Evolutionary conservation across 2,888 invertebrate species (phyloP), one percentile per base, ranked within the genome.

Genomic region (Tillus elongatus): DNA sequence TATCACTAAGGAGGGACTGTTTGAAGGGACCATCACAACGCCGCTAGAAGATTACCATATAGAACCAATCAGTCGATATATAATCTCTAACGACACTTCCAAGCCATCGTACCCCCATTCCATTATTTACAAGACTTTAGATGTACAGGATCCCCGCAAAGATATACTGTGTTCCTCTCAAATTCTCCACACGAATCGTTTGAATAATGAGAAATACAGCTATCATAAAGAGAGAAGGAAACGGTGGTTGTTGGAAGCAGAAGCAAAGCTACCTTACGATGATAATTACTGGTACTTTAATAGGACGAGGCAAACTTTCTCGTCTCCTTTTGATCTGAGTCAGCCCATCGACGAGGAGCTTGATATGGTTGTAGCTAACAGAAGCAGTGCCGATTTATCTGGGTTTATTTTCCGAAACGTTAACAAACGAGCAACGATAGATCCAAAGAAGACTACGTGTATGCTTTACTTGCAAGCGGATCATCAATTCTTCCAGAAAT

Each of bases 381-480:
- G 59, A 33, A 61, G 52, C 15, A 51, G 43, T 24, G 52, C 60
- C 8, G 62, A 63, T 40, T 40, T 57, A 2, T 71, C 65, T 4
- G 74, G 73, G 35, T 46, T 63, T 31, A 71, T 74, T 43, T 71
- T 73, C 16, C 64, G 76, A 33, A 76, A 76, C 53, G 74, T 77
- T 13, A 75, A 74, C 53, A 79, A 77, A 57, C 68, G 80, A 44
- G 81, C 80, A 4, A 79, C 79, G 2, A 75, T 85, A 29, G 86
- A 86, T 64, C 87, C 88, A 14, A 78, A 81, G 51, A 92, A 92
- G 64, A 91, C 88, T 26, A 92, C 93, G 0, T 96, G 96, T 59
- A 86, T 92, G 75, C 73, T 96, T 39, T 95, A 92, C 64, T 72
- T 98, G 54, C 93, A 96, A 67, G 95, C 97, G 2, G 90, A 91